Conservation (phyloP, 2,113 vertebrate species). For the Hucho hucho region DNA sequence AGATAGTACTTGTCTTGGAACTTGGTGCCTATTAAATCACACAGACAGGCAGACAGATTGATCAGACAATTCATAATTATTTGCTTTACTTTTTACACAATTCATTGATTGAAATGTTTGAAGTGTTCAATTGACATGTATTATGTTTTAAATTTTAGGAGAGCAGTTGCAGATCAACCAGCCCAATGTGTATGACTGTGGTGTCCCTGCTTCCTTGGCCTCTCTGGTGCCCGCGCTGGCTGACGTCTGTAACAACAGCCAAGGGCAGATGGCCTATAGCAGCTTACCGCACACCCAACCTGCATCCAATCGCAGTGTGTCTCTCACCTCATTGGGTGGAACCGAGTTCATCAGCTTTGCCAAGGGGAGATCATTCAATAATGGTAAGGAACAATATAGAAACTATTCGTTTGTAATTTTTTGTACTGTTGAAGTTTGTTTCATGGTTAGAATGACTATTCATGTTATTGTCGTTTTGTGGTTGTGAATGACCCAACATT, state of each 20-base stretch:
- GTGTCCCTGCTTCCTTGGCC: constrained; percentile 69
- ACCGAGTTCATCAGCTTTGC: constrained; percentile 82
- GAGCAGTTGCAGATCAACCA: constrained; percentile 84
- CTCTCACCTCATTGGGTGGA: constrained; percentile 76
- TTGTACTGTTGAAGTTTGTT: not conserved
- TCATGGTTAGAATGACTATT: too few species aligned
- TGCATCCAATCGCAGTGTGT: constrained; percentile 71
- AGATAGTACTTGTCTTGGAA: not conserved
- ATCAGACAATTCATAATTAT: not conserved
- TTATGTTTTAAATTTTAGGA: constrained; percentile 61
- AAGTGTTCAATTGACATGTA: not conserved
- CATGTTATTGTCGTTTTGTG: too few species aligned
- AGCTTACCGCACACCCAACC: constrained; percentile 18
- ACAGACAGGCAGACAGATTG: not conserved
- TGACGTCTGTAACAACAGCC: constrained; percentile 53
- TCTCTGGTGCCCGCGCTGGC: constrained; percentile 68
- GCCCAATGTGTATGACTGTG: constrained; percentile 76
- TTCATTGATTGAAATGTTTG: not conserved
- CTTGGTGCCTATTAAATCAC: not conserved
- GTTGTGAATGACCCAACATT: not conserved
- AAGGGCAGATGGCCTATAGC: constrained; percentile 12
- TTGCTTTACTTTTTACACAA: not conserved
- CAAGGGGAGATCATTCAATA: constrained; percentile 77
- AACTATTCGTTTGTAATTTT: not conserved
- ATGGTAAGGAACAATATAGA: constrained; percentile 68